Percentiles rank a stretch among this genome's conserved stretches.
phyloP scores from a whole-genome alignment of 2,888 invertebrate genomes.

The Drosophila histrio region DNA sequence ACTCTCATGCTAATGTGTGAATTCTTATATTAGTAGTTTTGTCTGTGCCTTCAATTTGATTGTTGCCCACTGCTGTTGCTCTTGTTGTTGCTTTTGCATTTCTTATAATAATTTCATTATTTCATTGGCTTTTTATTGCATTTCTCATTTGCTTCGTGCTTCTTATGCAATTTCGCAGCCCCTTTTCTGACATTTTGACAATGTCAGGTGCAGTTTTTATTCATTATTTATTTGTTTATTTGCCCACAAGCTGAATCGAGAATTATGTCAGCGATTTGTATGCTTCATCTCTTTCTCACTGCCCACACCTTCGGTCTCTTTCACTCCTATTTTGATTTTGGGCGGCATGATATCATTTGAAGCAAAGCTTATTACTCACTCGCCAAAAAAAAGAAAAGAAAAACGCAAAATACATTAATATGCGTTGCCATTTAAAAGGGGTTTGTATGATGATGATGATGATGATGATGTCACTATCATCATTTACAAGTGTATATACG shows the following conservation, averaged over 20 bases:
- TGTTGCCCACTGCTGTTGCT: constrained; percentile 27
- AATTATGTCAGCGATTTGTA: constrained; percentile 66
- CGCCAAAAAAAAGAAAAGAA: constrained; percentile 60
- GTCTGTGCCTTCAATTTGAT: constrained; percentile 24
- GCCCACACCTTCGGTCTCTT: neutral
- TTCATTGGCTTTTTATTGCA: constrained; percentile 46
- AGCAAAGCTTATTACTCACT: constrained; percentile 65
- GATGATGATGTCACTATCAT: constrained; percentile 45
- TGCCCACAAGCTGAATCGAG: constrained; percentile 11
- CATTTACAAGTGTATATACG: constrained; percentile 13
- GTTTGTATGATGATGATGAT: constrained; percentile 6
- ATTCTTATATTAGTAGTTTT: neutral
- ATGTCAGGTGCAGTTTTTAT: constrained; percentile 75
- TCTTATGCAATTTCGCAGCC: constrained; percentile 64
- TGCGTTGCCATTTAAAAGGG: constrained; percentile 3
- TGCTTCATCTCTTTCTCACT: constrained; percentile 1
- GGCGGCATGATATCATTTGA: constrained; percentile 66
- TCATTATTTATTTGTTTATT: constrained; percentile 28
- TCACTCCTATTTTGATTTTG: constrained; percentile 23
- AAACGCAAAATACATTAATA: constrained; percentile 36
- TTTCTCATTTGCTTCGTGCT: constrained; percentile 11
- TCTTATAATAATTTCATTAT: constrained; percentile 42
- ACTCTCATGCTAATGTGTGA: neutral
- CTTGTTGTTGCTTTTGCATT: constrained; percentile 14
- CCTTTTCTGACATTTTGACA: constrained; percentile 48